Percentiles rank a stretch among this genome's conserved stretches.
Conservation (phyloP, 1,140 invertebrate species). For the Luehdorfia chinensis region DNA sequence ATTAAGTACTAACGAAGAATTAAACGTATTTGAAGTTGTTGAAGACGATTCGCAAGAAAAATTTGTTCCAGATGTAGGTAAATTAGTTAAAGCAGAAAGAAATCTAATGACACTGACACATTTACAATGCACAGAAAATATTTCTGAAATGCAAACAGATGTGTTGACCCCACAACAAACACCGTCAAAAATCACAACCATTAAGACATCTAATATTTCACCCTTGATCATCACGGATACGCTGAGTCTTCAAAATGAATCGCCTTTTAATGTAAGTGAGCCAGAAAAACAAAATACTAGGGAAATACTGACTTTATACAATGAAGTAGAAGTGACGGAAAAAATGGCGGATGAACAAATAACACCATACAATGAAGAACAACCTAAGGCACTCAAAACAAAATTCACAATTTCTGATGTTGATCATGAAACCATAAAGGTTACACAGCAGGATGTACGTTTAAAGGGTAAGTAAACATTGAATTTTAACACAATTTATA, state of each 20-base stretch:
- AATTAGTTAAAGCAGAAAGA: conserved; percentile 37
- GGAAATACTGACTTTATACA: conserved; percentile 31
- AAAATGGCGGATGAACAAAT: conserved; percentile 43
- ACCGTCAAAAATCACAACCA: conserved; percentile 32
- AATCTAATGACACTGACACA: conserved; percentile 42
- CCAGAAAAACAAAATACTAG: conserved; percentile 36
- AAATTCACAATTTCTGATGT: conserved; percentile 27
- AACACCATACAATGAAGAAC: conserved; percentile 25
- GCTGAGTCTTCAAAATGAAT: conserved; percentile 47
- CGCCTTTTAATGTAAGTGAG: conserved; percentile 31
- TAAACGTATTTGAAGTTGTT: conserved; percentile 38
- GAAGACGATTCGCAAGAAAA: conserved; percentile 30
- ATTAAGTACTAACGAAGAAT: conserved; percentile 37
- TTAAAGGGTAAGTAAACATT: conserved; percentile 39
- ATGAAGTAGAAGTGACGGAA: conserved; percentile 40
- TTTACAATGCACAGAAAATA: conserved; percentile 56
- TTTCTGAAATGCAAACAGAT: conserved; percentile 36
- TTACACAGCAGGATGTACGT: conserved; percentile 33
- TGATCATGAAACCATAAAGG: conserved; percentile 23
- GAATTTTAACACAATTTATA: too few relatives aligned
- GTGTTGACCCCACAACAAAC: conserved; percentile 32
- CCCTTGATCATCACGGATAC: conserved; percentile 55
- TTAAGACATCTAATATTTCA: conserved; percentile 33
- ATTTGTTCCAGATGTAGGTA: conserved; percentile 23
- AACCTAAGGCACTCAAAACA: conserved; percentile 24